These are phyloP conservation scores for Typhlomys cinereus DNA, from an alignment of 2,113 vertebrate species.

Conservation along the genomic window DNA sequence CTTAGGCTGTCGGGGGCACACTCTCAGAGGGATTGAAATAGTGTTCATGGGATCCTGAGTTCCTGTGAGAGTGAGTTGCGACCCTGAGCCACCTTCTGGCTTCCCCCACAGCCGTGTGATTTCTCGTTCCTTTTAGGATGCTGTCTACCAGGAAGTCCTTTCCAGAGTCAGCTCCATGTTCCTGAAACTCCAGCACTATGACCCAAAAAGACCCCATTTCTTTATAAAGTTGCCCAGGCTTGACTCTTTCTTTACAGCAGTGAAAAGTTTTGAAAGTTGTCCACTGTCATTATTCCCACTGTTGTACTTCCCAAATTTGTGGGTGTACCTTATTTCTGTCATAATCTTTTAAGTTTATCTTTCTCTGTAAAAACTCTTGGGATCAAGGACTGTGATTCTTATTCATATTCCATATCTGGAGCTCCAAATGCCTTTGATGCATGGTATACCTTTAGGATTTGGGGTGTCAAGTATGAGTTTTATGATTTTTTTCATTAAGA, in stretches of 20 bases:
- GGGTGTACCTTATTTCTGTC: neutral
- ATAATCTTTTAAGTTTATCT: neutral
- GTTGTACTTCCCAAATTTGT: neutral
- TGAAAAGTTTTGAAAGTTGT: neutral
- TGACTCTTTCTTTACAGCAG: neutral
- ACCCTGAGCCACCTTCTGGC: neutral
- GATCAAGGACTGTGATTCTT: neutral
- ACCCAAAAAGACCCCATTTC: neutral
- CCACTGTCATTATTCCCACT: neutral
- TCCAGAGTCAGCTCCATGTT: neutral
- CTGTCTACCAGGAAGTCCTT: neutral
- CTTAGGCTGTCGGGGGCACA: neutral
- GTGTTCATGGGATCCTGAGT: neutral
- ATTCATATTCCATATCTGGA: neutral
- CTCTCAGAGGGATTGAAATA: neutral
- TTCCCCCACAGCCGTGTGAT: neutral
- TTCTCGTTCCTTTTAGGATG: neutral
- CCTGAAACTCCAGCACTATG: neutral
- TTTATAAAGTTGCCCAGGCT: neutral
- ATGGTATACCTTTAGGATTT: neutral
- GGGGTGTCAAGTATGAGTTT: neutral
- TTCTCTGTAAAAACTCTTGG: neutral
- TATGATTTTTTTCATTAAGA: neutral
- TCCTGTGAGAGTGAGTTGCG: neutral
- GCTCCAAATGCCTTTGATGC: neutral